A percentile compares a stretch with the other conserved stretches of the same genome.
These are phyloP conservation scores for Netelia melanura DNA, from an alignment of 2,888 invertebrate species.

Conservation along the genomic window DNA sequence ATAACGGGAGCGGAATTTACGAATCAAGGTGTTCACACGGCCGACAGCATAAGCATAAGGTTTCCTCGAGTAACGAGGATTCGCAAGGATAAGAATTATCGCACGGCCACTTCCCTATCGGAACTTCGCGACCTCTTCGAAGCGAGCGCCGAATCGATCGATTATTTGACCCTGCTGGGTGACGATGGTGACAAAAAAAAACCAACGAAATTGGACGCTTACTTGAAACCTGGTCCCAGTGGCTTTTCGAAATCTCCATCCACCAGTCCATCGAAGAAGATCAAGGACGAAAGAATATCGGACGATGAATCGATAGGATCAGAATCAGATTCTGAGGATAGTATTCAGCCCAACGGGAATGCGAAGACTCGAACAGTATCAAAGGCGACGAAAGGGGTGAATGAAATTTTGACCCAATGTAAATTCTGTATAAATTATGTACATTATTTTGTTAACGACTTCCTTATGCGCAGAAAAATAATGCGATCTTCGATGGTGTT, in stretches of 20 bases:
- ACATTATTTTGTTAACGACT: background rate
- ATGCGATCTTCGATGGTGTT: constrained; percentile 73
- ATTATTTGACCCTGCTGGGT: constrained; percentile 76
- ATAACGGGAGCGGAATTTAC: constrained; percentile 95
- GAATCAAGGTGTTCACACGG: constrained; percentile 94
- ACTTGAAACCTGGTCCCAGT: constrained; percentile 51
- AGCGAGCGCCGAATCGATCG: constrained; percentile 83
- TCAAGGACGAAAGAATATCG: constrained; percentile 15
- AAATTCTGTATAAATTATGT: background rate
- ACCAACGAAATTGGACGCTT: constrained; percentile 21
- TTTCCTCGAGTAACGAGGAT: constrained; percentile 95
- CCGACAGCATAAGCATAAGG: constrained; percentile 96
- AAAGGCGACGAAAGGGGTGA: constrained; percentile 73
- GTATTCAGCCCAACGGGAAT: constrained; percentile 54
- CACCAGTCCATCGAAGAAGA: constrained; percentile 44
- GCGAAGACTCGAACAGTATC: constrained; percentile 71
- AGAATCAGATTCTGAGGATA: constrained; percentile 26
- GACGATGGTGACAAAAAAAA: constrained; percentile 23
- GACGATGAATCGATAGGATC: constrained; percentile 29
- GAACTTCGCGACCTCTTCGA: constrained; percentile 90
- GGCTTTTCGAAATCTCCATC: constrained; percentile 38
- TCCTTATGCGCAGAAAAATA: constrained; percentile 61
- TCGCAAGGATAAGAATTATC: constrained; percentile 94
- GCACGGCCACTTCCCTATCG: constrained; percentile 92
- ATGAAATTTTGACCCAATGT: constrained; percentile 34